A percentile compares a stretch with the other conserved stretches of the same genome.
Conservation (phyloP, 2,113 vertebrate genomes). For the Catagonus wagneri region DNA sequence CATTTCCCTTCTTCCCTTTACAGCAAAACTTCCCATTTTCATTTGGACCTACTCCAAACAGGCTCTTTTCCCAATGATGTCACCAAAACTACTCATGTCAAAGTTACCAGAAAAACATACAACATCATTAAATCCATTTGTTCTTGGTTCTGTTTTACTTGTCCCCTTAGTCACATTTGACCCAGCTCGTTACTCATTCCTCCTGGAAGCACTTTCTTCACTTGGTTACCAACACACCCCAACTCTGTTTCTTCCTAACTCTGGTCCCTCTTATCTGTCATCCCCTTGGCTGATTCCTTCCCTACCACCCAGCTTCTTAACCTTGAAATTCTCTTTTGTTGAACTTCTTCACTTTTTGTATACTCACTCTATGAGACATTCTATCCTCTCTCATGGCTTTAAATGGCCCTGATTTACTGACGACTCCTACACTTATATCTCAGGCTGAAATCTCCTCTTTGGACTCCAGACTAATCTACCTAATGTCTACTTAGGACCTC, state of each 20-base stretch:
- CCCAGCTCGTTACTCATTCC: background rate
- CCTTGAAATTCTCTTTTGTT: background rate
- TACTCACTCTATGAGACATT: background rate
- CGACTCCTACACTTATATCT: background rate
- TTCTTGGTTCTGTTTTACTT: background rate
- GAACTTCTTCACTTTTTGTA: background rate
- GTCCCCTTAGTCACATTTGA: background rate
- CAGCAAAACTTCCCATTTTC: slow-evolving; percentile 13
- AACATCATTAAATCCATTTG: background rate
- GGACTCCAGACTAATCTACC: background rate
- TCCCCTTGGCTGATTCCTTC: background rate
- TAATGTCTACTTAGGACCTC: background rate
- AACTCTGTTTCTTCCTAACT: background rate
- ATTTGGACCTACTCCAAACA: background rate
- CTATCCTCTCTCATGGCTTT: background rate
- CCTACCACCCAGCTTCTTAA: background rate
- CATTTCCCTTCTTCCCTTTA: background rate
- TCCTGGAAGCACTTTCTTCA: background rate
- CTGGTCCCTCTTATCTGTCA: background rate
- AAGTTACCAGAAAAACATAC: background rate
- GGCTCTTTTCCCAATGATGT: background rate
- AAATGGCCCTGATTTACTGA: background rate
- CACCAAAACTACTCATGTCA: background rate
- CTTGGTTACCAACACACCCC: background rate
- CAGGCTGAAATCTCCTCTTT: background rate